Conservation (phyloP, 2,888 invertebrate species). For the Colletes collaris region DNA sequence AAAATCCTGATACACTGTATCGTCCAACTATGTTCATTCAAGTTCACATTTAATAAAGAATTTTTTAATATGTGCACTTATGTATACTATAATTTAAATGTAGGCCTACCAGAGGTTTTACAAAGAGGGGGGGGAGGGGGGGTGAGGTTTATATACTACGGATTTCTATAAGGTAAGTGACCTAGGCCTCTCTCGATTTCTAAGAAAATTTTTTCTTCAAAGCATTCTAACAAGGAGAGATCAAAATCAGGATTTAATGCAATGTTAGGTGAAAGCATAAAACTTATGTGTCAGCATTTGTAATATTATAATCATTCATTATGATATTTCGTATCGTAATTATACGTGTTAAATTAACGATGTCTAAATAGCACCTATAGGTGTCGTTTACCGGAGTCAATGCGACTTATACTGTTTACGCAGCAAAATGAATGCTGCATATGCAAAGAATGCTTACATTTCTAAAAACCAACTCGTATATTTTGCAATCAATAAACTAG, state of each 20-base stretch:
- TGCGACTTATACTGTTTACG: not conserved
- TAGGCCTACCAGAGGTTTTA: not conserved
- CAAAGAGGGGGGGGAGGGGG: too few relatives aligned
- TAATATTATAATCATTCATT: not conserved
- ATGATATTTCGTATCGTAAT: not conserved
- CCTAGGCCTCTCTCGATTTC: too few relatives aligned
- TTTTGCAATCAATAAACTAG: slow-evolving; percentile 26
- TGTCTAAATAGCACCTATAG: not conserved
- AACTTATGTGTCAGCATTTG: too few relatives aligned
- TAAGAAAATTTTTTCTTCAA: not conserved
- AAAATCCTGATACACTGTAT: slow-evolving; percentile 1
- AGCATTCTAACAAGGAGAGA: not conserved
- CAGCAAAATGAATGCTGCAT: not conserved
- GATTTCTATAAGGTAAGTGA: too few relatives aligned
- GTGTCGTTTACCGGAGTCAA: not conserved
- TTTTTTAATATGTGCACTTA: slow-evolving; percentile 1
- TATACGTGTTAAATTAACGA: not conserved
- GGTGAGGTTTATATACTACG: too few relatives aligned
- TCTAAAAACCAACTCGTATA: slow-evolving; percentile 61
- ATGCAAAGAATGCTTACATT: slow-evolving; percentile 56
- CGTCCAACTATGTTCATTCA: slow-evolving; percentile 18
- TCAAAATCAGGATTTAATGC: not conserved
- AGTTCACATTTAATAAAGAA: slow-evolving; percentile 22
- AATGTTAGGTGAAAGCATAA: not conserved
- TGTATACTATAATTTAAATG: slow-evolving; percentile 1